Base-by-base conservation (phyloP, 2,113 vertebrate genomes). In the Stigmatopora argus region DNA sequence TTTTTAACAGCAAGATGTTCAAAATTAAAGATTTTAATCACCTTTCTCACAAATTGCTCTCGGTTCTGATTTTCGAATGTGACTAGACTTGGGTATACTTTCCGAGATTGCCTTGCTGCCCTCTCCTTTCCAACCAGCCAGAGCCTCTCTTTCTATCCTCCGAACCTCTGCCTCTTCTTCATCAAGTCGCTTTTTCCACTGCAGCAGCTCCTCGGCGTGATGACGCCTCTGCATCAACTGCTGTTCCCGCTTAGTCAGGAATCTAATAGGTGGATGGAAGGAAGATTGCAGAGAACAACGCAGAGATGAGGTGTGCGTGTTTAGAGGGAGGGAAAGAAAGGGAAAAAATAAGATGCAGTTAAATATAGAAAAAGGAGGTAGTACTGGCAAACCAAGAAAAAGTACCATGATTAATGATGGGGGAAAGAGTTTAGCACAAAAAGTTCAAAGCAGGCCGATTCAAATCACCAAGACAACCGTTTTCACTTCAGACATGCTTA, bases 191-290 rank as follows among this genome's bases (percentile, higher is more conserved):
- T 92, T 89, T 61, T 95, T 96, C 94, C 97, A 98, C 73, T 96
- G 89, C 31, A 99, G 78, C 60, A 98, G 75, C 57, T 98, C 96
- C 69, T 97, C 94, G 0, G 96, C 96, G 4, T 98, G 93, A 7
- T 91, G 93, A 0, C 95, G 92, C 23, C 97, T 91, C 17, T 96
- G 94, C 91, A 96, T 94, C 64, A 99, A 89, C 78, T 95, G 94
- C 86, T 98, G 96, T 18, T 99, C 96, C 44, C 96, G 86, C 82
- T 98, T 97, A 0, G 96, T 98, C 47, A 99, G 88, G 86, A 98
- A 99, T 85, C 97, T 99, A 67, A 57, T 35, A 64, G 23, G 62
- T 64, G 31, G 26, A 64, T 46, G 44, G 44, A 34, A 35, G 46
- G 46, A 64, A 35, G 31, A 49, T 49, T 34, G 47, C 21, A 49